Percentiles rank a stretch among this genome's conserved stretches.
Conservation (phyloP, 2,888 invertebrate genomes). For the Temnothorax unifasciatus region DNA sequence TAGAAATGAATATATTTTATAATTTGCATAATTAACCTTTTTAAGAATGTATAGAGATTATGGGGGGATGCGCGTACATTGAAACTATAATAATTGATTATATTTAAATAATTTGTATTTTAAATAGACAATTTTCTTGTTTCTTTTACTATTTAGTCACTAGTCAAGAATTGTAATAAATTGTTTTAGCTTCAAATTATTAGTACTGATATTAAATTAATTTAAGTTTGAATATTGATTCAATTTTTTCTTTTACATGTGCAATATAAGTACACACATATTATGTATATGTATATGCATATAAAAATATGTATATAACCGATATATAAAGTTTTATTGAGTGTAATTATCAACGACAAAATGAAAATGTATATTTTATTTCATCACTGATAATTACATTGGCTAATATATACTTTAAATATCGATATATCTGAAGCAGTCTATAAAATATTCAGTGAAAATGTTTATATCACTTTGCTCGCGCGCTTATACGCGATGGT, state of each 20-base stretch:
- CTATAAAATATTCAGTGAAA: neutral
- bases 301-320: too few relatives aligned
- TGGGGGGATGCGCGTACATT: neutral
- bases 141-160: too few relatives aligned
- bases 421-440: neutral
- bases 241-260: neutral
- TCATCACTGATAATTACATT: neutral
- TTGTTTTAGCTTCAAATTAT: neutral
- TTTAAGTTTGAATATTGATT: neutral
- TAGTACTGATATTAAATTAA: neutral
- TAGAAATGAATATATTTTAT: neutral
- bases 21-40: neutral
- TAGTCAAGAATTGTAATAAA: neutral
- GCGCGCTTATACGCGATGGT: neutral
- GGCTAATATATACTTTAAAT: neutral
- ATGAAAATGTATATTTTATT: neutral
- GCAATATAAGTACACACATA: neutral
- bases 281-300: neutral
- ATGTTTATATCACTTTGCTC: slow-evolving; percentile 21
- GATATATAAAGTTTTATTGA: neutral
- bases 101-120: neutral
- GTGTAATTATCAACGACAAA: neutral
- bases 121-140: neutral
- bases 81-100: neutral
- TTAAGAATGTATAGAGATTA: neutral